Conservation (phyloP, 2,113 vertebrate genomes). For the Neolamprologus devosi region DNA sequence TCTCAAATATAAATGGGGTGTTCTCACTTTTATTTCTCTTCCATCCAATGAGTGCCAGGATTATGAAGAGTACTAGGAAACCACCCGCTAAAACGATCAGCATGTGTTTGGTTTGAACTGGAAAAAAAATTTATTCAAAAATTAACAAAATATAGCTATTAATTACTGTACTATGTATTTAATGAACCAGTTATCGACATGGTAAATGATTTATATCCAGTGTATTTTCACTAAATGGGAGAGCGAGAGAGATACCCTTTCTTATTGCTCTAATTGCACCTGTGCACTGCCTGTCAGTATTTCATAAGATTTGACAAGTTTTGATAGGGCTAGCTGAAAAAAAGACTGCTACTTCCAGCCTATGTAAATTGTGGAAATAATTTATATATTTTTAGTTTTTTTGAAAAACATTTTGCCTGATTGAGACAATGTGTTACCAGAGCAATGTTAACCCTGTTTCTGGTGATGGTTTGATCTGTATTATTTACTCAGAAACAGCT, state of each 20-base stretch:
- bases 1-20: neutral
- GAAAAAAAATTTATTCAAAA: fast-evolving
- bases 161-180: neutral
- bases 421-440: neutral
- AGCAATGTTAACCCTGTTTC: neutral
- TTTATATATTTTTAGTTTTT: neutral
- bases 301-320: neutral
- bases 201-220: neutral
- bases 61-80: neutral
- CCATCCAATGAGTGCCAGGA: neutral
- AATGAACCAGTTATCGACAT: neutral
- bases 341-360: neutral
- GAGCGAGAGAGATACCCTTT: neutral
- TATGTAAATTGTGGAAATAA: neutral
- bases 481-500: neutral
- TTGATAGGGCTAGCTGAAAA: neutral
- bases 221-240: neutral
- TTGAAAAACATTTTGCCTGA: neutral
- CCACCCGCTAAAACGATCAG: neutral
- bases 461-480: neutral
- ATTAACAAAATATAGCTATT: neutral
- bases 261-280: neutral
- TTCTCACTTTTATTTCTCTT: neutral
- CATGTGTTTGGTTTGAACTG: neutral
- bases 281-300: neutral